Base-by-base conservation (phyloP, 2,888 invertebrate species). In the Drosophila robusta region DNA sequence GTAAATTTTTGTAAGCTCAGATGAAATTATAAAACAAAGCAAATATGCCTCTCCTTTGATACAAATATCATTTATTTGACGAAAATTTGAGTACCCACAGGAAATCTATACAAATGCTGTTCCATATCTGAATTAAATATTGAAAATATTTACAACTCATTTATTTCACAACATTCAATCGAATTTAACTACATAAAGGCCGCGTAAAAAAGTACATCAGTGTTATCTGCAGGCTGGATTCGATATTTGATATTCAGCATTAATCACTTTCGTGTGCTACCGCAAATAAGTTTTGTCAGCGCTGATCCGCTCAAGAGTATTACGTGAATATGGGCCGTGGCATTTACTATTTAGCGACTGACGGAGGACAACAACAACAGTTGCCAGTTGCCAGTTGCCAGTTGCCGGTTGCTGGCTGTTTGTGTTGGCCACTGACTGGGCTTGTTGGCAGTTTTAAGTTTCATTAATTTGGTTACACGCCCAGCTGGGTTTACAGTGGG, bases 401-500 rank as follows among this genome's bases (percentile, higher is more conserved):
- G 54, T 29, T 41, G 49, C 24, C 9, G 29, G 29, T 51, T 60
- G 34, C 34, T 34, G 34, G 36, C 29, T 52, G 47, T 62, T 38
- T 16, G 36, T 22, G 54, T 14, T 54, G 34, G 16, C 14, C 52
- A 51, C 50, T 46, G 50, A 49, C 18, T 36, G 46, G 22, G 50
- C 24, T 58, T 44, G 57, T 67, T 76, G 52, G 41, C 50, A 51
- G 61, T 60, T 77, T 80, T 58, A 75, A 77, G 66, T 80, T 75
- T 57, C 70, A 64, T 74, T 78, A 77, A 77, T 76, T 73, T 67
- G 57, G 50, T 75, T 61, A 64, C 50, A 41, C 54, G 63, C 55
- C 47, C 51, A 24, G 47, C 42, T 65, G 49, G 49, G 45, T 26
- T 73, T 47, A 14, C 56, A 52, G 41, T 66, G 56, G 56, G 36